Percentiles rank a stretch among this genome's conserved stretches.
These are phyloP conservation scores for Emydoidea blandingii DNA, from an alignment of 2,797 vertebrate species.

Conservation along the genomic window DNA sequence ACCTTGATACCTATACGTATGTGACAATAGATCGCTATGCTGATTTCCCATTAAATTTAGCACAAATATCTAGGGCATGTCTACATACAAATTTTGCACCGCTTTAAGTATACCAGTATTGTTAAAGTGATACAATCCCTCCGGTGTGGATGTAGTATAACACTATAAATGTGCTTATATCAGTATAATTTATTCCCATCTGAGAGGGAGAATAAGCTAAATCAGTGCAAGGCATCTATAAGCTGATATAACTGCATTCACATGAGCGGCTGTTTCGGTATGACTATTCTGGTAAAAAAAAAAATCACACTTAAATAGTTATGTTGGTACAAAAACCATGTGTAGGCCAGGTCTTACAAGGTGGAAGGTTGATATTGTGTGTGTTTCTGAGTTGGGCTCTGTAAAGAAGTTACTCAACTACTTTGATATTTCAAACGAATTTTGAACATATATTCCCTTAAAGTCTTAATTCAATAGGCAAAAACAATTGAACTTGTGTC, in stretches of 20 bases:
- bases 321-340: neutral
- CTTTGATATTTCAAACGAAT: neutral
- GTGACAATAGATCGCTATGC: neutral
- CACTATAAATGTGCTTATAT: constrained; percentile 10
- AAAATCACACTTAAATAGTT: neutral
- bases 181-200: neutral
- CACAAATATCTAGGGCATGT: constrained; percentile 30
- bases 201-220: neutral
- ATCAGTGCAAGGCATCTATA: neutral
- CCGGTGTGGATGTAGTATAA: neutral
- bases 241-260: neutral
- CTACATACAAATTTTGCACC: constrained; percentile 36
- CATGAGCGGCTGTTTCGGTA: neutral
- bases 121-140: constrained; percentile 29
- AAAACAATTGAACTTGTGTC: neutral
- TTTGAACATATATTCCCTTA: neutral
- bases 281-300: neutral
- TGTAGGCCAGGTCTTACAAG: neutral
- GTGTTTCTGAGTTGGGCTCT: neutral
- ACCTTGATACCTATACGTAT: neutral
- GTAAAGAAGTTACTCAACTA: neutral
- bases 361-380: neutral
- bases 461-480: neutral
- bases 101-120: constrained; percentile 31
- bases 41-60: constrained; percentile 13